Conservation (phyloP, 2,113 vertebrate genomes). For the Hylia prasina region DNA sequence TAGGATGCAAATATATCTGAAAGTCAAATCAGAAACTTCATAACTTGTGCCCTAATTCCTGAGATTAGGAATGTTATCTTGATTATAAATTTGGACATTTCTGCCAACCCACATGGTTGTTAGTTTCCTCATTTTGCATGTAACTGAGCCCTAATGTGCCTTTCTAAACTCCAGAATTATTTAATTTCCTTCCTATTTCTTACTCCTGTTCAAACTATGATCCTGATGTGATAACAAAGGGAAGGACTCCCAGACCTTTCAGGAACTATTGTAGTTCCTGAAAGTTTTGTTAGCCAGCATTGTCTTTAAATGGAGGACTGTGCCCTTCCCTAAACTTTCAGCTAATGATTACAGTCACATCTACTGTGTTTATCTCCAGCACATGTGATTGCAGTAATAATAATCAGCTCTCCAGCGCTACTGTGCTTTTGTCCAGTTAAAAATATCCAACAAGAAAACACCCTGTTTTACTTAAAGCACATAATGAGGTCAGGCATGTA, state of each 20-base stretch:
- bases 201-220: constrained; percentile 27
- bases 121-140: constrained; percentile 55
- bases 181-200: constrained; percentile 69
- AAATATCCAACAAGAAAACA: constrained; percentile 28
- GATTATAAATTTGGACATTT: constrained; percentile 6
- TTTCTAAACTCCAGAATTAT: constrained; percentile 47
- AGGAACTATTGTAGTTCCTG: constrained; percentile 23
- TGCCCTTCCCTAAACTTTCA: constrained; percentile 43
- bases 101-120: neutral
- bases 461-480: neutral
- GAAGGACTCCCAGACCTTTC: constrained; percentile 51
- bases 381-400: neutral
- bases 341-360: constrained; percentile 29
- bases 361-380: neutral
- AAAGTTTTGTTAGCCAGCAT: constrained; percentile 37
- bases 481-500: neutral
- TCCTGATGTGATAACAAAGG: constrained; percentile 40
- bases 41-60: neutral
- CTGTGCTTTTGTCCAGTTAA: constrained; percentile 28
- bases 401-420: constrained; percentile 38
- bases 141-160: neutral
- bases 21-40: neutral
- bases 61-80: neutral
- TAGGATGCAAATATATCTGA: neutral
- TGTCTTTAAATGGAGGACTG: constrained; percentile 39